These are phyloP conservation scores for Protaetia brevitarsis DNA, from an alignment of 1,140 invertebrate species.

Conservation along the genomic window DNA sequence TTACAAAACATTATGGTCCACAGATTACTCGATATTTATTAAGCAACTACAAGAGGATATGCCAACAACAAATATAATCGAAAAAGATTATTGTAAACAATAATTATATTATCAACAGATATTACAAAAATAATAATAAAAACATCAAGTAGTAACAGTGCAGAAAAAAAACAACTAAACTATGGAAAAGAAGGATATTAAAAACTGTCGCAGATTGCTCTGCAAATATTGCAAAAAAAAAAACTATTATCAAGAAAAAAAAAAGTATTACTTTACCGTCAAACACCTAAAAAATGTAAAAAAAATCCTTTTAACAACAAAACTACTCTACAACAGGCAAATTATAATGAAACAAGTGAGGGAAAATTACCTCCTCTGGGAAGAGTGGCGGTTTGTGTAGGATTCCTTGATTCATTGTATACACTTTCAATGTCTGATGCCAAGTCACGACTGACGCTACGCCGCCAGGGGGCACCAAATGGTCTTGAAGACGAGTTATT, in stretches of 20 bases:
- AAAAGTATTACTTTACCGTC: slow-evolving; percentile 20
- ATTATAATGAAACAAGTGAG: slow-evolving; percentile 20
- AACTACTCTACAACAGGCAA: slow-evolving; percentile 26
- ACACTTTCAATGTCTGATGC: slow-evolving; percentile 56
- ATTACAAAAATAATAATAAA: slow-evolving; percentile 28
- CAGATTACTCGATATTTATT: background rate
- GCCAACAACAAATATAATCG: slow-evolving; percentile 29
- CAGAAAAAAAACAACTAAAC: background rate
- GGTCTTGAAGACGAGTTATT: slow-evolving; percentile 30
- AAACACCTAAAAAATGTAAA: slow-evolving; percentile 26
- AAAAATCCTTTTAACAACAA: slow-evolving; percentile 21
- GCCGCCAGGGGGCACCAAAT: slow-evolving; percentile 54
- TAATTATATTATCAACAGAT: slow-evolving; percentile 25
- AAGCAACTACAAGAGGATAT: slow-evolving; percentile 30
- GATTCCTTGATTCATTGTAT: slow-evolving; percentile 48
- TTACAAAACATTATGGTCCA: background rate
- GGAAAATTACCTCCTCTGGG: slow-evolving; percentile 55
- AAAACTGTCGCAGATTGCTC: slow-evolving; percentile 5
- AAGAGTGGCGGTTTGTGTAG: slow-evolving; percentile 54
- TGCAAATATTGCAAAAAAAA: slow-evolving; percentile 26
- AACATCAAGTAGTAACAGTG: slow-evolving; percentile 21
- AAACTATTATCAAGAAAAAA: slow-evolving; percentile 24
- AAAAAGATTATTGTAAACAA: slow-evolving; percentile 28
- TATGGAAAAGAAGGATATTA: background rate
- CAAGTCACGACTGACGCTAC: slow-evolving; percentile 58